phyloP scores from a whole-genome alignment of 2,113 vertebrate species.

The Grammatotria lemairii region DNA sequence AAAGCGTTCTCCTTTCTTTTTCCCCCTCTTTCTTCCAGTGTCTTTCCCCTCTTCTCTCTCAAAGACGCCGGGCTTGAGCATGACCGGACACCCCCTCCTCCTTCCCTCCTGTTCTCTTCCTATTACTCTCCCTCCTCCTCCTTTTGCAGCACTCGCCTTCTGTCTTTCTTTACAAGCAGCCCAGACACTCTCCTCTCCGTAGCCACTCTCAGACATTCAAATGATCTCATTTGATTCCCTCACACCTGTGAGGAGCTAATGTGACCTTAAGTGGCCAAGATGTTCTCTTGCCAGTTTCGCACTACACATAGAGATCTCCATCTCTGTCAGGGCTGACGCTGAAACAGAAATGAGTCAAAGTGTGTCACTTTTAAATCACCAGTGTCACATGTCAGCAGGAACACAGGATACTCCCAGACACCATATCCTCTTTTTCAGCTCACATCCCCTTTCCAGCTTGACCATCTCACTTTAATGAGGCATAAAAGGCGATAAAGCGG shows the following conservation, averaged over 20 bases:
- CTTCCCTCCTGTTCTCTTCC: conserved; percentile 9
- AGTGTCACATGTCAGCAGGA: conserved; percentile 27
- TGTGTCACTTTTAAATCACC: not conserved
- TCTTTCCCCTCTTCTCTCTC: conserved; percentile 52
- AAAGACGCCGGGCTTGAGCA: conserved; percentile 48
- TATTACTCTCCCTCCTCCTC: conserved; percentile 18
- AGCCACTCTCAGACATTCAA: conserved; percentile 47
- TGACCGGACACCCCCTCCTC: conserved; percentile 54
- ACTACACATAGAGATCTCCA: not conserved
- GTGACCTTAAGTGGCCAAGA: conserved; percentile 49
- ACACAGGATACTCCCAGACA: conserved; percentile 24
- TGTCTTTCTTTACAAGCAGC: conserved; percentile 37
- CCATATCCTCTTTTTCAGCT: conserved; percentile 67
- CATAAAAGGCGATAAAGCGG: conserved; percentile 34
- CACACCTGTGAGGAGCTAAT: conserved; percentile 76
- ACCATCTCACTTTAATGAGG: conserved; percentile 32
- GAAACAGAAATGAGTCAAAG: not conserved
- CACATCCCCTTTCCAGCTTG: conserved; percentile 68
- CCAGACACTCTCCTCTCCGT: conserved; percentile 26
- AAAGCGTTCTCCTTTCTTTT: conserved; percentile 65
- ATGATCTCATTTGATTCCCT: conserved; percentile 75
- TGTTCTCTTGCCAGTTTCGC: conserved; percentile 1
- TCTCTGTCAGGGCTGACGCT: not conserved
- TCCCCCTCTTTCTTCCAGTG: conserved; percentile 27
- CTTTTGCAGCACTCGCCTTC: conserved; percentile 22